phyloP scores from a whole-genome alignment of 2,888 invertebrate species.

The Drosophila rubida region DNA sequence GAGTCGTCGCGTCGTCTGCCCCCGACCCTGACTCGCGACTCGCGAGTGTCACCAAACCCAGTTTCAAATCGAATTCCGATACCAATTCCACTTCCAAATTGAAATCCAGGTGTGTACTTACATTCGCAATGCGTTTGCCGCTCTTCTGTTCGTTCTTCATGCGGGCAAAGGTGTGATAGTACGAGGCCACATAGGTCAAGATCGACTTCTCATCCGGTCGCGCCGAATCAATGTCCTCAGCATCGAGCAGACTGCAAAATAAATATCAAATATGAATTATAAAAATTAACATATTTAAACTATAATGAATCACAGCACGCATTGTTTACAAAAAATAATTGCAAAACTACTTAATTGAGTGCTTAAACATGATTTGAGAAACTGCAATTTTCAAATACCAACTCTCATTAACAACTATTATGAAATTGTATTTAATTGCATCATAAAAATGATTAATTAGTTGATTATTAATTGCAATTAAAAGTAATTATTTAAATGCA shows the following conservation, averaged over 20 bases:
- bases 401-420: no score
- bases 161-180: conserved; percentile 99
- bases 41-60: conserved; percentile 29
- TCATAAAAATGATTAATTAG: no score
- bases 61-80: conserved; percentile 21
- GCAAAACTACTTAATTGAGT: background rate
- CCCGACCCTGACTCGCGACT: conserved; percentile 43
- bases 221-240: conserved; percentile 97
- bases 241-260: conserved; percentile 91
- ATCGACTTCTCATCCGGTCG: conserved; percentile 99
- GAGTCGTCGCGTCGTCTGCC: conserved; percentile 19
- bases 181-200: conserved; percentile 99
- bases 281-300: background rate
- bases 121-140: conserved; percentile 98
- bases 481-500: background rate
- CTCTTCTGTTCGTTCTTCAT: conserved; percentile 99
- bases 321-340: background rate
- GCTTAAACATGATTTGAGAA: no score
- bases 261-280: background rate
- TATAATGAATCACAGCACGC: no score
- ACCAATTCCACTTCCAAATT: conserved; percentile 1
- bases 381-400: no score
- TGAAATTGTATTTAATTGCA: no score
- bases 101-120: conserved; percentile 85
- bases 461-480: no score